Conservation (phyloP, 1,140 invertebrate genomes). For the Antheraea pernyi region DNA sequence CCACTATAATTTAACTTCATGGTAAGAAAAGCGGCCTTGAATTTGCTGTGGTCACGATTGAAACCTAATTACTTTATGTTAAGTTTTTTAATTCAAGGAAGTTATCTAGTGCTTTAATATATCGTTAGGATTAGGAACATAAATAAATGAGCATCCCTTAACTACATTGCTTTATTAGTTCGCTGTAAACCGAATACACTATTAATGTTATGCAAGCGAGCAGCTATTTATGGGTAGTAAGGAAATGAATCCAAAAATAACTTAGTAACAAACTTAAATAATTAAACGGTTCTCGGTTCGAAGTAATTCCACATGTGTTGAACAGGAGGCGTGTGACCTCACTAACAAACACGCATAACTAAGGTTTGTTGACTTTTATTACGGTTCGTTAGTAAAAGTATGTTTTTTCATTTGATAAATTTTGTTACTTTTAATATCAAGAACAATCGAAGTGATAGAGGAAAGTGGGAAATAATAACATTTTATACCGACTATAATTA, state of each 20-base stretch:
- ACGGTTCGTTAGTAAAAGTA: background rate
- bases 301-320: conserved; percentile 33
- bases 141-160: background rate
- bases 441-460: background rate
- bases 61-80: too few species aligned
- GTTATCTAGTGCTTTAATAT: too few species aligned
- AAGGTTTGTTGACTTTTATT: background rate
- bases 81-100: too few species aligned
- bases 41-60: too few species aligned
- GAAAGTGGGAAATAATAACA: too few species aligned
- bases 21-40: too few species aligned
- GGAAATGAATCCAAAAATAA: conserved; percentile 42
- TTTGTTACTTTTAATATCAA: background rate
- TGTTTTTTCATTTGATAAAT: background rate
- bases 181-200: background rate
- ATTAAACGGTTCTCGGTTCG: conserved; percentile 29
- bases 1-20: too few species aligned
- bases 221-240: conserved; percentile 17
- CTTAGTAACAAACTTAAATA: conserved; percentile 40
- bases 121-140: background rate
- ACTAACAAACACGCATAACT: conserved; percentile 1
- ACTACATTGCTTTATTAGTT: background rate
- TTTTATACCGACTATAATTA: too few species aligned
- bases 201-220: background rate
- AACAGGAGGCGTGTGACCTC: conserved; percentile 6